Conservation (phyloP, 2,888 invertebrate species). For the Lacanobia wlatinum region DNA sequence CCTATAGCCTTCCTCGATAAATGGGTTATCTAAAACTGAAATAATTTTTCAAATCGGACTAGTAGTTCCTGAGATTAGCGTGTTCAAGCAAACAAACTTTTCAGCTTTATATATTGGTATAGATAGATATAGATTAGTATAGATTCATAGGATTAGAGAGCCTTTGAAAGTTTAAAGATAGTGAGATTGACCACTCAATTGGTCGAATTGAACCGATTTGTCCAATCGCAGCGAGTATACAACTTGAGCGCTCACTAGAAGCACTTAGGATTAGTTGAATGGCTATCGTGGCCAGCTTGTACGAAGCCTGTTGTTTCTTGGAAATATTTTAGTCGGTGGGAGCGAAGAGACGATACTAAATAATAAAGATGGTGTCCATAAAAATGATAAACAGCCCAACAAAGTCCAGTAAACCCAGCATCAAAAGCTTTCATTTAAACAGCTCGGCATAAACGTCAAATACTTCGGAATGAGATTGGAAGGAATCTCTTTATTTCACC, state of each 20-base stretch:
- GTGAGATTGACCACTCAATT: background rate
- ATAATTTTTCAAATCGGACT: too few relatives aligned
- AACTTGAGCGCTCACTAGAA: background rate
- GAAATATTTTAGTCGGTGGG: background rate
- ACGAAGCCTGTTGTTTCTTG: background rate
- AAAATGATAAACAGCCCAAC: conserved; percentile 35
- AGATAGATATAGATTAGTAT: too few relatives aligned
- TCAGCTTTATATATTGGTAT: too few relatives aligned
- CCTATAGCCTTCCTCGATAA: too few relatives aligned
- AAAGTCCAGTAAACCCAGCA: conserved; percentile 36
- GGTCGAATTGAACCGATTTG: background rate
- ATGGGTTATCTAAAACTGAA: too few relatives aligned
- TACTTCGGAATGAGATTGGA: conserved; percentile 52
- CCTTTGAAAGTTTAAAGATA: background rate
- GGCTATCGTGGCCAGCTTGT: background rate
- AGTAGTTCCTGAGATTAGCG: too few relatives aligned
- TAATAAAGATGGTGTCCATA: conserved; percentile 7
- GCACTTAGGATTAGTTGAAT: background rate
- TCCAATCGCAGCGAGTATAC: background rate
- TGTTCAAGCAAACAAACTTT: too few relatives aligned
- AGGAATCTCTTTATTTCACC: conserved; percentile 64
- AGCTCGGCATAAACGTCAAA: conserved; percentile 55
- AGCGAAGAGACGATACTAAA: background rate
- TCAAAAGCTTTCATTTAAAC: conserved; percentile 38
- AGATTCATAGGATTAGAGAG: background rate